A percentile compares a stretch with the other conserved stretches of the same genome.
Evolutionary conservation across 1,140 invertebrate genomes (phyloP).

Genomic region (Ylistrum balloti): DNA sequence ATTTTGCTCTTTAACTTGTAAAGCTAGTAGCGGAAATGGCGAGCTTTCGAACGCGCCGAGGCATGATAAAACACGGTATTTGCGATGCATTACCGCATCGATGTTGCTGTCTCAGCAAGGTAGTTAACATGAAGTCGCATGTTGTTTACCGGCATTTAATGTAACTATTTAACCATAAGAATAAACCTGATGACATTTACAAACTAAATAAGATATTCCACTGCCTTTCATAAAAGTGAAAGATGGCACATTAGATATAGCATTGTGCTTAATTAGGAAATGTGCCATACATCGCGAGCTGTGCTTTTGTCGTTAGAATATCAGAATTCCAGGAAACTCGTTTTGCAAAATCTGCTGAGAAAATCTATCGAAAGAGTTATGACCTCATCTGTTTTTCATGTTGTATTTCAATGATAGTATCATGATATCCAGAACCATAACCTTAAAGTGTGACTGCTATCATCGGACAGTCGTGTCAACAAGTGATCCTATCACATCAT

Average conservation of each 20-base stretch:
- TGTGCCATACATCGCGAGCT: not conserved
- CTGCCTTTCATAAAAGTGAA: not conserved
- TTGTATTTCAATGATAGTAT: not conserved
- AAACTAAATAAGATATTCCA: not conserved
- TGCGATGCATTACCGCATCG: not conserved
- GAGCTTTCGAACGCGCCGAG: not conserved
- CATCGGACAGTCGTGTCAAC: not conserved
- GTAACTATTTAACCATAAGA: not conserved
- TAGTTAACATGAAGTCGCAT: not conserved
- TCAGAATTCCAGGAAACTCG: not conserved
- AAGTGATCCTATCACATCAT: no score
- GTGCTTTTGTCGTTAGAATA: not conserved
- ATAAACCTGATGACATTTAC: slow-evolving; percentile 29
- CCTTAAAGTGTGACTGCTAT: not conserved
- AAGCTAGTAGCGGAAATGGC: slow-evolving; percentile 32
- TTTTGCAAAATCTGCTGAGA: not conserved
- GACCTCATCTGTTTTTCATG: not conserved
- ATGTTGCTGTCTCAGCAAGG: not conserved
- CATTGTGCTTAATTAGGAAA: not conserved
- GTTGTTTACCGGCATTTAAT: not conserved
- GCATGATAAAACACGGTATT: slow-evolving; percentile 9
- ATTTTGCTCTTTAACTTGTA: slow-evolving; percentile 40
- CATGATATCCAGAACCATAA: not conserved
- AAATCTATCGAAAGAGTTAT: not conserved
- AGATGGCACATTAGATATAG: not conserved